phyloP scores from a whole-genome alignment of 2,797 vertebrate genomes.

The Onychomys torridus region DNA sequence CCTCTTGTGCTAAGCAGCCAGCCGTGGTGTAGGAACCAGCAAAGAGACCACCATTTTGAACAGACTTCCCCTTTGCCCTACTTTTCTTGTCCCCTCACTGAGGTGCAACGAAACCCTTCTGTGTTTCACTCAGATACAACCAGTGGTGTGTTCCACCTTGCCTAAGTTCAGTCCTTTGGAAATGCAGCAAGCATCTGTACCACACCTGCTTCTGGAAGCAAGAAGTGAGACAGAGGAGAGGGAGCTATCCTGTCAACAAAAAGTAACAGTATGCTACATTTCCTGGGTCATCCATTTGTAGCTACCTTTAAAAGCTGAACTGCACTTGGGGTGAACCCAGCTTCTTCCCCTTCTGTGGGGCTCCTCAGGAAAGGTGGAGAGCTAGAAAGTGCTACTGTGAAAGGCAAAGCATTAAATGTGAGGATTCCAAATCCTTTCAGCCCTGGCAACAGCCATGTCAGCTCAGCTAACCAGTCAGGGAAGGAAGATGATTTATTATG shows the following conservation, averaged over 20 bases:
- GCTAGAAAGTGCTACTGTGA: fast-evolving
- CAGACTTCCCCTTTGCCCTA: background rate
- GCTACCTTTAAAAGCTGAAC: slow-evolving; percentile 1
- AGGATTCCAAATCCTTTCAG: background rate
- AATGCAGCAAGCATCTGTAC: background rate
- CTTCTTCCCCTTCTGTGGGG: background rate
- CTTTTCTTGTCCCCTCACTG: slow-evolving; percentile 18
- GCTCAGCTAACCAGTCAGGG: slow-evolving; percentile 65
- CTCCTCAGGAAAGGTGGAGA: background rate
- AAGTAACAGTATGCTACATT: background rate
- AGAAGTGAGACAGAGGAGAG: background rate
- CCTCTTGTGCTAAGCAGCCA: background rate
- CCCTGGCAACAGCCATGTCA: slow-evolving; percentile 64
- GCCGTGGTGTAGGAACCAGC: background rate
- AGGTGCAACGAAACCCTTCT: background rate
- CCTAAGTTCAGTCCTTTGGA: background rate
- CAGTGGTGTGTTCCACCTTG: background rate
- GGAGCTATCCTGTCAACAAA: background rate
- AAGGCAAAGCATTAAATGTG: background rate
- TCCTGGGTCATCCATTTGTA: too few relatives aligned
- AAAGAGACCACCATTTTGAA: background rate
- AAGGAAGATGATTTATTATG: slow-evolving; percentile 87
- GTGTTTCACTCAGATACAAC: background rate
- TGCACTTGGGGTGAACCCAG: background rate
- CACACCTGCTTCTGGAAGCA: background rate